phyloP scores from a whole-genome alignment of 1,140 invertebrate species.

The Melanaphis sacchari region DNA sequence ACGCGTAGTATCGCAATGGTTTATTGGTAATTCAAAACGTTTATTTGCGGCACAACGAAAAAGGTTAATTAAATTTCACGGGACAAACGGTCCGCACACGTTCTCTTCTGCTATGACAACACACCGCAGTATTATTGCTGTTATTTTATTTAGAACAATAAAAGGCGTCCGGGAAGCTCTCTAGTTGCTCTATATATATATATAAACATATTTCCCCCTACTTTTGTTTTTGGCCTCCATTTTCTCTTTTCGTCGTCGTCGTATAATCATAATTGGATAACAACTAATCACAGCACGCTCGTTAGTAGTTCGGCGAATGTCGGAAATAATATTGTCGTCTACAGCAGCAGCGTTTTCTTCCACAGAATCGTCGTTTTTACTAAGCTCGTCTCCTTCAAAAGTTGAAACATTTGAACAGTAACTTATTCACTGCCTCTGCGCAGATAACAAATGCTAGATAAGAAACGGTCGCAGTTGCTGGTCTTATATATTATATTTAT shows the following conservation, averaged over 20 bases:
- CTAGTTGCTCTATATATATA: too few species aligned
- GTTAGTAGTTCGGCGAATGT: not conserved
- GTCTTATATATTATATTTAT: not conserved
- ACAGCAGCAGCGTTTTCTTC: not conserved
- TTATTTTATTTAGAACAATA: not conserved
- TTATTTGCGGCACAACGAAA: not conserved
- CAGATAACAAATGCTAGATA: too few species aligned
- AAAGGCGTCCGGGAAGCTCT: too few species aligned
- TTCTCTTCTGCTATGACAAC: not conserved
- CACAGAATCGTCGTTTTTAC: not conserved
- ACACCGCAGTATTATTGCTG: not conserved
- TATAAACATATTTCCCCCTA: not conserved
- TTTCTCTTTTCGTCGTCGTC: not conserved
- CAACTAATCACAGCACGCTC: not conserved
- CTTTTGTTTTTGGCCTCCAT: not conserved
- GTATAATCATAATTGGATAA: not conserved
- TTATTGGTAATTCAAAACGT: slow-evolving; percentile 11
- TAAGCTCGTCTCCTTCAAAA: not conserved
- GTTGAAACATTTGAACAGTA: not conserved
- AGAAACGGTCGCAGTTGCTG: too few species aligned
- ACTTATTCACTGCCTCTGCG: not conserved
- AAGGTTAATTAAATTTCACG: slow-evolving; percentile 23
- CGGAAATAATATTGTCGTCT: not conserved
- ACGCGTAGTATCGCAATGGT: not conserved
- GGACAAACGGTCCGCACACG: not conserved